Base-by-base conservation (phyloP, 1,140 invertebrate species). In the Hesperophylax magnus region DNA sequence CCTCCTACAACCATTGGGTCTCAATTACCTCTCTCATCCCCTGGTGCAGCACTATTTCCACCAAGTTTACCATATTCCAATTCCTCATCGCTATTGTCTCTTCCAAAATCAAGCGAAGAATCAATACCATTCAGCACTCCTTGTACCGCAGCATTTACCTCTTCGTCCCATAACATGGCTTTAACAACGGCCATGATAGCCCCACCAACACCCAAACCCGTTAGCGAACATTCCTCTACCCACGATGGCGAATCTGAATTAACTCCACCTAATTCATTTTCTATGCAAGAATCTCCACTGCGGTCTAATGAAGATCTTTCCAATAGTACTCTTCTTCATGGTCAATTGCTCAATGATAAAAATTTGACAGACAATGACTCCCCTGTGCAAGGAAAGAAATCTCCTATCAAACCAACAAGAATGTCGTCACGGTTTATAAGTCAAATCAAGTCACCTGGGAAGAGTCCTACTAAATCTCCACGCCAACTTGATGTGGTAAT, bases 391-490 rank as follows among this genome's bases (percentile, higher is more conserved):
- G 92, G 91, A 31, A 94, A 93, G 84, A 93, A 91, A 85, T 93
- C 90, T 79, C 93, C 94, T 2, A 90, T 92, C 0, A 95, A 94
- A 86, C 90, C 92, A 1, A 92, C 92, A 22, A 91, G 94, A 85
- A 91, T 90, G 0, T 92, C 93, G 1, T 91, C 93, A 2, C 89
- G 93, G 69, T 91, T 92, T 61, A 91, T 93, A 5, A 91, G 91
- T 0, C 84, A 91, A 80, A 86, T 85, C 52, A 94, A 94, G 85
- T 94, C 93, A 0, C 93, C 93, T 2, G 92, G 93, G 17, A 95
- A 95, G 86, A 94, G 93, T 61, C 95, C 94, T 0, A 94, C 93
- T 0, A 95, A 95, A 85, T 95, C 94, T 4, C 95, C 95, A 0
- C 91, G 94, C 60, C 92, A 93, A 84, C 86, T 84, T 71, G 89